Evolutionary conservation across 1,140 invertebrate species (phyloP).

Genomic region (Drosophila pachea): DNA sequence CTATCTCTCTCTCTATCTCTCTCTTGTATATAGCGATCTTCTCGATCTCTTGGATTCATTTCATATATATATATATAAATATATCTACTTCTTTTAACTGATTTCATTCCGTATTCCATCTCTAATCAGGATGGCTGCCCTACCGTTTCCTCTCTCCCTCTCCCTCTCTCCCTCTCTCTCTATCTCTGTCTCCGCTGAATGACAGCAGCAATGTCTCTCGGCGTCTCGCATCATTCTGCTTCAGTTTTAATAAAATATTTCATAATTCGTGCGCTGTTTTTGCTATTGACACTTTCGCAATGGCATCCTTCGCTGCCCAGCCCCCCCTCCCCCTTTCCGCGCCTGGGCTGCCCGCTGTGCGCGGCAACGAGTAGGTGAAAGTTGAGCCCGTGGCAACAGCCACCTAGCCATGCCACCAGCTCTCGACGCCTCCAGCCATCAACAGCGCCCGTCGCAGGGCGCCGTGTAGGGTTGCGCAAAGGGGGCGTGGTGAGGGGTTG

Average conservation of each 20-base stretch:
- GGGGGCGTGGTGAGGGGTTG: not conserved
- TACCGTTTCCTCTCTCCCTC: not conserved
- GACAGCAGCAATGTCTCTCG: conserved; percentile 1
- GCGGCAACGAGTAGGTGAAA: conserved; percentile 69
- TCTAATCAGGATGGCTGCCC: too few species aligned
- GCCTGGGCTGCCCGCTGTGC: conserved; percentile 51
- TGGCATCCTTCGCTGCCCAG: conserved; percentile 23
- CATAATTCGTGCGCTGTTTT: conserved; percentile 71
- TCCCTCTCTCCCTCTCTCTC: not conserved
- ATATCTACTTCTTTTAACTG: not conserved
- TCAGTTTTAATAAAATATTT: conserved; percentile 76
- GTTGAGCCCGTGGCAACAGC: conserved; percentile 42
- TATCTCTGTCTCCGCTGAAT: not conserved
- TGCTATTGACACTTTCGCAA: conserved; percentile 74
- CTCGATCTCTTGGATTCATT: too few species aligned
- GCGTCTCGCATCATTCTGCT: conserved; percentile 41
- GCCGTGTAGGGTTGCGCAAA: conserved; percentile 15
- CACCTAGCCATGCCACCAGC: conserved; percentile 10
- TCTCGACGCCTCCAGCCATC: conserved; percentile 32
- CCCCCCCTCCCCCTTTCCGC: not conserved
- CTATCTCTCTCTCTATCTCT: not conserved
- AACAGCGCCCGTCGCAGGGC: conserved; percentile 61
- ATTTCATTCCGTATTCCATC: not conserved
- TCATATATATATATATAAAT: too few species aligned
- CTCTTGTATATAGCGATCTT: too few species aligned